These are phyloP conservation scores for Tangara arthus DNA, from an alignment of 2,797 vertebrate genomes.

Conservation along the genomic window DNA sequence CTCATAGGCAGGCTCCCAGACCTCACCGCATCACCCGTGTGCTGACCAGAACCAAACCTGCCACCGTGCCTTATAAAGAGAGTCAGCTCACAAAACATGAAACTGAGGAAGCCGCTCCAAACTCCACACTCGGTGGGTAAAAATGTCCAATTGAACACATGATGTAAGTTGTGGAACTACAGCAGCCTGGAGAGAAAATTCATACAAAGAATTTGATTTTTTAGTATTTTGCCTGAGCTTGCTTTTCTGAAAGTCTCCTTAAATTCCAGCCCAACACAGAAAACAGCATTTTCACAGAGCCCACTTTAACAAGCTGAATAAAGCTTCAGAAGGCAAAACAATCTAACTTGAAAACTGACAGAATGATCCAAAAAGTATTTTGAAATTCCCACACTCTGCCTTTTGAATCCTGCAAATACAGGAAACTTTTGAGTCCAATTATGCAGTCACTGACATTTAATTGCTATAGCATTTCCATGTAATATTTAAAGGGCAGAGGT, in stretches of 20 bases:
- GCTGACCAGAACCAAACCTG: neutral
- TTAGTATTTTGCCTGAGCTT: neutral
- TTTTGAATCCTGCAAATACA: neutral
- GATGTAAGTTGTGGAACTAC: rapidly evolving
- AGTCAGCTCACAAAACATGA: rapidly evolving
- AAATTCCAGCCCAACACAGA: neutral
- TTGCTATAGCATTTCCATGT: neutral
- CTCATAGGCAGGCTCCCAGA: neutral
- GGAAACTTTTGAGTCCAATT: neutral
- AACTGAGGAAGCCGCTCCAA: neutral
- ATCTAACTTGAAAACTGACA: neutral
- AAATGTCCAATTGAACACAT: neutral
- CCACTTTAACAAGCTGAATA: neutral
- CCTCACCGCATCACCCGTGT: rapidly evolving
- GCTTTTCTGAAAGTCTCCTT: neutral
- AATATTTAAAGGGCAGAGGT: neutral
- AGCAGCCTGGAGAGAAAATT: neutral
- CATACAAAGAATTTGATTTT: neutral
- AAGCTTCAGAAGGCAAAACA: neutral
- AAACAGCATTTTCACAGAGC: neutral
- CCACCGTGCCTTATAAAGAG: rapidly evolving
- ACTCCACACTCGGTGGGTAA: neutral
- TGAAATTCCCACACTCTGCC: neutral
- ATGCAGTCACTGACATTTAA: neutral
- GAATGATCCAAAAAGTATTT: neutral